Percentiles rank a stretch among this genome's conserved stretches.
Conservation (phyloP, 2,113 vertebrate species). For the Ovis aries region DNA sequence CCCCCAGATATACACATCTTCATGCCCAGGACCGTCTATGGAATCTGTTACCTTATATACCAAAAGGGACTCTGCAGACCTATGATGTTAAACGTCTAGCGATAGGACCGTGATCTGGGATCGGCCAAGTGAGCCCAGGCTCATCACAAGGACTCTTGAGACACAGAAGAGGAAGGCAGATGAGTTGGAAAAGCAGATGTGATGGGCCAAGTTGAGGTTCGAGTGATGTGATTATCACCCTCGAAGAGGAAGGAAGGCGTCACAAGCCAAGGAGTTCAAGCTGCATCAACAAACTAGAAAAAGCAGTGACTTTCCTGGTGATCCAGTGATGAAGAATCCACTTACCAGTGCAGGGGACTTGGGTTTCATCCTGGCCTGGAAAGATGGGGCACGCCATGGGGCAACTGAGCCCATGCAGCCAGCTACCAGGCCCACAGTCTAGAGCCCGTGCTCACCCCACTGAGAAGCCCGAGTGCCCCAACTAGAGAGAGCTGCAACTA, state of each 20-base stretch:
- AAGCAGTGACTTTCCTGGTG: background rate
- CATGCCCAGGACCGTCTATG: background rate
- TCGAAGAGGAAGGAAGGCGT: background rate
- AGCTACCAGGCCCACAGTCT: background rate
- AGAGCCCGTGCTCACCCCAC: background rate
- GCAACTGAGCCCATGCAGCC: background rate
- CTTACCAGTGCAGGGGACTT: background rate
- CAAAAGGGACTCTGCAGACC: background rate
- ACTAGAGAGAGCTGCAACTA: accelerated
- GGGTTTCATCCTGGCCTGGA: background rate
- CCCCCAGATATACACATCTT: background rate
- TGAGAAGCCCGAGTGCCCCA: accelerated
- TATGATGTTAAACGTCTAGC: background rate
- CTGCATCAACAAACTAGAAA: background rate
- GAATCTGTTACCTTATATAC: background rate
- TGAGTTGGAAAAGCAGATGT: background rate
- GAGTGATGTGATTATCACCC: background rate
- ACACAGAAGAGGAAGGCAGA: background rate
- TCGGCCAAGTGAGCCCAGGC: too few species aligned
- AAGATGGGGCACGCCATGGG: background rate
- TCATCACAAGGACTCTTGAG: background rate
- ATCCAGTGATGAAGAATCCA: background rate
- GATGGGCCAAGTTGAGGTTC: background rate
- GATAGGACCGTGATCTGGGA: background rate
- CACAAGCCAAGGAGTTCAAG: background rate